Conservation (phyloP, 2,888 invertebrate genomes). For the Cyaniris semiargus region DNA sequence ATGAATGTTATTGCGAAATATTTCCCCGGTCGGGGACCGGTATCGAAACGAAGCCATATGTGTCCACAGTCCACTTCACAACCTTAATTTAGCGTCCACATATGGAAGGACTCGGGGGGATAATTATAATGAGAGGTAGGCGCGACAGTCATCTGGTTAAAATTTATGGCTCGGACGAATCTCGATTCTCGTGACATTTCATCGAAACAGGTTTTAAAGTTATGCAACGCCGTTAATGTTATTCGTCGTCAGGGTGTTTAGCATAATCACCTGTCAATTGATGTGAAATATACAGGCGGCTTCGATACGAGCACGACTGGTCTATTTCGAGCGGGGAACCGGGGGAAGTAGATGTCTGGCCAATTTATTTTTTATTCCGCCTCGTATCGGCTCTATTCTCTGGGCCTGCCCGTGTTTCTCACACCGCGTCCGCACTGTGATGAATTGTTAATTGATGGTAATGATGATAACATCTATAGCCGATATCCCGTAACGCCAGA, state of each 20-base stretch:
- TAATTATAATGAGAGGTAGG: constrained; percentile 59
- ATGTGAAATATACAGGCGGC: constrained; percentile 44
- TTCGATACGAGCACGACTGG: neutral
- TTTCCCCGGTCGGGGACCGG: constrained; percentile 20
- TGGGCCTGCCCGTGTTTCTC: constrained; percentile 1
- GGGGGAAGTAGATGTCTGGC: neutral
- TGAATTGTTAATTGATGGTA: constrained; percentile 18
- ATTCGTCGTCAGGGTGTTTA: constrained; percentile 57
- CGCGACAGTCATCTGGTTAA: constrained; percentile 62
- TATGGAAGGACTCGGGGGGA: constrained; percentile 52
- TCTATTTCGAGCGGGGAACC: constrained; percentile 26
- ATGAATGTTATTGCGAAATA: constrained; percentile 22
- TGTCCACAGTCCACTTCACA: constrained; percentile 39
- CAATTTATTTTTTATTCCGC: neutral
- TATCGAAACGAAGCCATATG: constrained; percentile 28
- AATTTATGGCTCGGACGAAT: constrained; percentile 56
- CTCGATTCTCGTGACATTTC: constrained; percentile 64
- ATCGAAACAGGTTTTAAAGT: constrained; percentile 67
- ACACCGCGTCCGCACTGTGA: neutral
- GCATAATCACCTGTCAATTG: constrained; percentile 67
- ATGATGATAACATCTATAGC: neutral
- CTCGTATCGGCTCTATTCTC: neutral
- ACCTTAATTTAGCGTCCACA: constrained; percentile 52
- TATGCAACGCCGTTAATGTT: constrained; percentile 70
- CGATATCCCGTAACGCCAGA: neutral